phyloP scores from a whole-genome alignment of 2,797 vertebrate species.

The Lepidocolaptes lacrymiger region DNA sequence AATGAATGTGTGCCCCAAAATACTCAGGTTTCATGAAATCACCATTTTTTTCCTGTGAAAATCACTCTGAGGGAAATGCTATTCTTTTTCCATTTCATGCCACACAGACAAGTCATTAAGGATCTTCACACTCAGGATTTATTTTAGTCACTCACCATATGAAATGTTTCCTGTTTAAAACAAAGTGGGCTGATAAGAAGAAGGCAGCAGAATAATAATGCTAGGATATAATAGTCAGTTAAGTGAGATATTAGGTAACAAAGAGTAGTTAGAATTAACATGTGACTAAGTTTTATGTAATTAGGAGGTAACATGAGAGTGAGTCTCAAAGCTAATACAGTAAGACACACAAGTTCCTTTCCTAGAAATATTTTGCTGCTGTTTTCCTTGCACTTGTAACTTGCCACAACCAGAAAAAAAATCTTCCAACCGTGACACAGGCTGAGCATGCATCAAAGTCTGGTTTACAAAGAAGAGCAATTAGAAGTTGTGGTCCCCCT shows the following conservation, averaged over 20 bases:
- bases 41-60: not conserved
- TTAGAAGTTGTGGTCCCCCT: not conserved
- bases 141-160: constrained; percentile 57
- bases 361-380: not conserved
- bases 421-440: not conserved
- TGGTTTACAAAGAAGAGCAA: not conserved
- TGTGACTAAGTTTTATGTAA: not conserved
- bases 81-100: constrained; percentile 16
- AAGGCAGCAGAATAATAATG: constrained; percentile 4
- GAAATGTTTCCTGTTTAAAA: constrained; percentile 61
- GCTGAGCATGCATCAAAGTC: not conserved
- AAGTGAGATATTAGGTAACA: not conserved
- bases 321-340: not conserved
- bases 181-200: constrained; percentile 36
- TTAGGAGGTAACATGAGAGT: not conserved
- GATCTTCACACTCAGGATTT: constrained; percentile 46
- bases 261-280: not conserved
- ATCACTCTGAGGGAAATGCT: not conserved
- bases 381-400: not conserved
- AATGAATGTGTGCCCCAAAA: not conserved
- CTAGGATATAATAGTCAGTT: not conserved
- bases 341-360: not conserved
- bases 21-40: not conserved
- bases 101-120: not conserved
- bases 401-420: not conserved